These are phyloP conservation scores for Napeogenes inachia DNA, from an alignment of 2,888 invertebrate genomes.

Conservation along the genomic window DNA sequence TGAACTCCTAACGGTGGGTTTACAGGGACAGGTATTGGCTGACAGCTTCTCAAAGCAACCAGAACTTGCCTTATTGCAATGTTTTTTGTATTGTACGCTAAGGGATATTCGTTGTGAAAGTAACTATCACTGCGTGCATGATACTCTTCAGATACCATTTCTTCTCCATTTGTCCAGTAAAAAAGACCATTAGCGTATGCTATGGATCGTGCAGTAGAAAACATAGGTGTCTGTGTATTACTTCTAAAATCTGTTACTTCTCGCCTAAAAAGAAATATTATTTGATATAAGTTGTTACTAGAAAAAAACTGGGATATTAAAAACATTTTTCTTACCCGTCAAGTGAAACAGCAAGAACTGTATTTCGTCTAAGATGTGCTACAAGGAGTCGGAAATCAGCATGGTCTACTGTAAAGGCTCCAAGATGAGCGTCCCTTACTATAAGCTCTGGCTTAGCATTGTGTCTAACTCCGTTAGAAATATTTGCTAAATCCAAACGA, in stretches of 20 bases:
- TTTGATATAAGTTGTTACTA: background rate
- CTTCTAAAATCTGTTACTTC: slow-evolving; percentile 84
- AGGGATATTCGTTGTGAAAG: slow-evolving; percentile 86
- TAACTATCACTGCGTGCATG: slow-evolving; percentile 82
- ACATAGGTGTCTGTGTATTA: slow-evolving; percentile 86
- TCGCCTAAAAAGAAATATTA: slow-evolving; percentile 62
- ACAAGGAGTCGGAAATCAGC: slow-evolving; percentile 88
- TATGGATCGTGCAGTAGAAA: slow-evolving; percentile 85
- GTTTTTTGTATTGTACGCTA: slow-evolving; percentile 58
- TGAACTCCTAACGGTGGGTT: slow-evolving; percentile 88
- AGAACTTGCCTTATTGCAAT: slow-evolving; percentile 62
- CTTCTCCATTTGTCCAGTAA: slow-evolving; percentile 90
- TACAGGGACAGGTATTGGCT: slow-evolving; percentile 88
- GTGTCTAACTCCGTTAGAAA: slow-evolving; percentile 85
- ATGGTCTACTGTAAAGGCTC: slow-evolving; percentile 90
- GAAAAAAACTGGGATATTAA: background rate
- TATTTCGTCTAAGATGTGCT: slow-evolving; percentile 84
- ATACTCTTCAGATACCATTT: slow-evolving; percentile 88
- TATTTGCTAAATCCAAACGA: slow-evolving; percentile 85
- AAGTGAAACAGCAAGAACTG: slow-evolving; percentile 87
- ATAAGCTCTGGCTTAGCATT: slow-evolving; percentile 82
- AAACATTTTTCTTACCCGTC: slow-evolving; percentile 80
- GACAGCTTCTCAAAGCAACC: slow-evolving; percentile 81
- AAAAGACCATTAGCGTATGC: slow-evolving; percentile 86
- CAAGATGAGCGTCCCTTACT: slow-evolving; percentile 81